Percentiles rank a stretch among this genome's conserved stretches.
Conservation (phyloP, 2,113 vertebrate genomes). For the Pseudonaja textilis region DNA sequence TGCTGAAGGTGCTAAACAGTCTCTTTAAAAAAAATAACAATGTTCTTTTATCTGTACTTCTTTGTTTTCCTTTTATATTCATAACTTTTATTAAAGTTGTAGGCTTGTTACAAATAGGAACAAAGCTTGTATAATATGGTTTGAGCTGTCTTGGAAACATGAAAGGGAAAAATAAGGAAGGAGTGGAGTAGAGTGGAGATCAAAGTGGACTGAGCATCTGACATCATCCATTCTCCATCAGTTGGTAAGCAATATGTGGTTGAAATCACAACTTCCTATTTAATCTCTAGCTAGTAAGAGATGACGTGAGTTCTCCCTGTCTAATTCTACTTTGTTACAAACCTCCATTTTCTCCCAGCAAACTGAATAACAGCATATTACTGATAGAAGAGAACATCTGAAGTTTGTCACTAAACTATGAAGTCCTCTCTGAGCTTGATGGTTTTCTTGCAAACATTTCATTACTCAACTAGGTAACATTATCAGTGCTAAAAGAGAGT, state of each 20-base stretch:
- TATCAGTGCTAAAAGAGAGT: too few species aligned
- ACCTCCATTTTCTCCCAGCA: slow-evolving; percentile 13
- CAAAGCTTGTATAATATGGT: background rate
- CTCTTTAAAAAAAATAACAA: background rate
- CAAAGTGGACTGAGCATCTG: background rate
- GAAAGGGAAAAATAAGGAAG: background rate
- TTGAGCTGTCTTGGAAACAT: background rate
- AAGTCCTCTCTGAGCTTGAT: background rate
- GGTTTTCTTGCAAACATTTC: background rate
- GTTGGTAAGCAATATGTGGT: background rate
- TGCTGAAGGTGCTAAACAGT: background rate
- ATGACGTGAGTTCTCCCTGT: background rate
- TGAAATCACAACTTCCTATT: background rate
- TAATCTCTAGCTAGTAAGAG: background rate
- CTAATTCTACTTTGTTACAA: slow-evolving; percentile 32
- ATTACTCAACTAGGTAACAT: background rate
- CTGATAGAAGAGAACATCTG: background rate
- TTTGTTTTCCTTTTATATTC: background rate
- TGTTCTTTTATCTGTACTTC: background rate
- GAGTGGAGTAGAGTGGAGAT: background rate
- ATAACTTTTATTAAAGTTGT: background rate
- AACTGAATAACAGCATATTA: slow-evolving; percentile 52
- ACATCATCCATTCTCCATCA: background rate
- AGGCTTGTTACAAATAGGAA: background rate
- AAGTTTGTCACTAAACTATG: background rate